Conservation (phyloP, 1,140 invertebrate species). For the Oedothorax gibbosus region DNA sequence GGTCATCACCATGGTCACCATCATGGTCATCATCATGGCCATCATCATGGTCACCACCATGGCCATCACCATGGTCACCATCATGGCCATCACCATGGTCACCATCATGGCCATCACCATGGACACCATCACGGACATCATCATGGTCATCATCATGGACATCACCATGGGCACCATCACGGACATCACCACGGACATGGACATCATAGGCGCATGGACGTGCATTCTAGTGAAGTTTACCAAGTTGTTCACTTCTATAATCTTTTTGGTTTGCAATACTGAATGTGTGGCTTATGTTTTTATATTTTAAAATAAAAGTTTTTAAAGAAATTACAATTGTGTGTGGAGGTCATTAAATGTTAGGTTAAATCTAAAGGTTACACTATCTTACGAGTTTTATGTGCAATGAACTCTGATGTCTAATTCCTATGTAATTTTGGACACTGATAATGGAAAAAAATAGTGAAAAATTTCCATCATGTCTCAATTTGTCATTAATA, state of each 20-base stretch:
- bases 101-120: background rate
- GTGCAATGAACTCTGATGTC: too few relatives aligned
- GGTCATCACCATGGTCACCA: slow-evolving; percentile 1
- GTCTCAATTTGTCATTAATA: too few relatives aligned
- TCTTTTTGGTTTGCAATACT: slow-evolving; percentile 37
- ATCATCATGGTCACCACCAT: slow-evolving; percentile 19
- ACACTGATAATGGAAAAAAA: too few relatives aligned
- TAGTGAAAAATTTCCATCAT: too few relatives aligned
- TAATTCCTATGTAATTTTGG: too few relatives aligned
- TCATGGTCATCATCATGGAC: slow-evolving; percentile 13
- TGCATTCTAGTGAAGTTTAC: background rate
- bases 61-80: slow-evolving; percentile 33
- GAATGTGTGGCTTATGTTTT: background rate
- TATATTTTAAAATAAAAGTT: too few relatives aligned
- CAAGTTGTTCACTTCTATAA: slow-evolving; percentile 34
- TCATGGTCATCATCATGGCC: slow-evolving; percentile 19
- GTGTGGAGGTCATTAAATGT: too few relatives aligned
- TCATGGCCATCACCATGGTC: background rate
- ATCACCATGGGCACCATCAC: slow-evolving; percentile 29
- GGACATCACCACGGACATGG: slow-evolving; percentile 11
- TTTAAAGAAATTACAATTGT: too few relatives aligned
- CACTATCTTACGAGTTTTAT: too few relatives aligned
- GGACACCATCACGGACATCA: background rate
- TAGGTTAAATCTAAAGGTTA: too few relatives aligned
- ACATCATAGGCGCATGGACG: slow-evolving; percentile 22